Conservation (phyloP, 1,140 invertebrate species). For the Brachionus manjavacas region DNA sequence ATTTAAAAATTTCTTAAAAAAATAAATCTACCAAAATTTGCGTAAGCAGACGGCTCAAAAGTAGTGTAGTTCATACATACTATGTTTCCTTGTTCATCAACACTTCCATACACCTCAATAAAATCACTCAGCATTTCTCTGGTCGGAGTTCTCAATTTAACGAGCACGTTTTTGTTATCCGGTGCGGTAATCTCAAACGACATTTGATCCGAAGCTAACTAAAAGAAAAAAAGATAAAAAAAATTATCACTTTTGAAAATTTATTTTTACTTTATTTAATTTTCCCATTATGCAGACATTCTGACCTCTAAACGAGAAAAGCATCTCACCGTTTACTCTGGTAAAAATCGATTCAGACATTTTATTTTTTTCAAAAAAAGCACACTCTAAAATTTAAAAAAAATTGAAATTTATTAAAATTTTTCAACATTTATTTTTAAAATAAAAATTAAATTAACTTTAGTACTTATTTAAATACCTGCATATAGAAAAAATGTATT, state of each 20-base stretch:
- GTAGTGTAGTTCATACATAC: conserved; percentile 33
- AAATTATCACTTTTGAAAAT: background rate
- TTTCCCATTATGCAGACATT: conserved; percentile 30
- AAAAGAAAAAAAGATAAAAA: background rate
- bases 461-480: background rate
- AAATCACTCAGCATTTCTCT: conserved; percentile 33
- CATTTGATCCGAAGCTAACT: conserved; percentile 27
- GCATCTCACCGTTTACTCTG: conserved; percentile 25
- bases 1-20: background rate
- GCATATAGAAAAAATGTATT: background rate
- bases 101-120: conserved; percentile 37
- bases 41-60: conserved; percentile 4
- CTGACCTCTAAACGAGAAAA: background rate
- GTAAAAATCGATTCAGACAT: conserved; percentile 34
- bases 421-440: background rate
- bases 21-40: background rate
- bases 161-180: background rate
- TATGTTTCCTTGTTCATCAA: conserved; percentile 40
- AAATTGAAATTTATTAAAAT: background rate
- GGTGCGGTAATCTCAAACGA: conserved; percentile 19
- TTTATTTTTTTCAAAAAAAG: conserved; percentile 6
- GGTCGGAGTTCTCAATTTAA: conserved; percentile 24
- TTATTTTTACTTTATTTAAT: conserved; percentile 16
- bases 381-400: background rate
- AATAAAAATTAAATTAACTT: background rate